phyloP scores from a whole-genome alignment of 2,888 invertebrate species.

The Augiades crinisus region DNA sequence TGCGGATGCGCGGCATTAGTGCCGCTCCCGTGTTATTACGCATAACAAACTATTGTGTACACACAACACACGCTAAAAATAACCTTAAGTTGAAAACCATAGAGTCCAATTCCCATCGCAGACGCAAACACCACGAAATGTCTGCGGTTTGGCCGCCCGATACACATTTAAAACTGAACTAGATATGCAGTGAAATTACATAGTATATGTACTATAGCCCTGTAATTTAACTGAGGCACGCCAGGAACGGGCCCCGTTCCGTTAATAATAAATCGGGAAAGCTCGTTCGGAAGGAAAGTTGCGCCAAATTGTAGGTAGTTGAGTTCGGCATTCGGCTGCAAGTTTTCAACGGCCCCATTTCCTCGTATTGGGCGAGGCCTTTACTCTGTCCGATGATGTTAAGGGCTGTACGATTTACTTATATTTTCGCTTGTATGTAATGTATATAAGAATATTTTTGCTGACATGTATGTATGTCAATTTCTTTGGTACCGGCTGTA shows the following conservation, averaged over 20 bases:
- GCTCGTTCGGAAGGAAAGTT: constrained; percentile 24
- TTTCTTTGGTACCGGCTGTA: too few species aligned
- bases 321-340: constrained; percentile 17
- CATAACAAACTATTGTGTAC: constrained; percentile 34
- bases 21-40: constrained; percentile 49
- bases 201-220: constrained; percentile 18
- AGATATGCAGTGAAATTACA: constrained; percentile 36
- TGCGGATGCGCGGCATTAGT: constrained; percentile 52
- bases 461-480: too few species aligned
- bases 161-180: constrained; percentile 36
- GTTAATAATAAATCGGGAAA: constrained; percentile 24
- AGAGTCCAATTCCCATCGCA: constrained; percentile 5
- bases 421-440: too few species aligned
- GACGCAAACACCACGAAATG: constrained; percentile 27
- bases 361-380: neutral
- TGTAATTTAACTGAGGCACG: constrained; percentile 29
- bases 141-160: constrained; percentile 36
- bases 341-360: constrained; percentile 25
- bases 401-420: too few species aligned
- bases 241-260: constrained; percentile 16
- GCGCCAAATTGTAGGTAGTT: constrained; percentile 14
- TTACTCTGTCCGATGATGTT: neutral
- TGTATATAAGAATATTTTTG: too few species aligned
- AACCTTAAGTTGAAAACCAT: neutral
- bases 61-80: neutral